Base-by-base conservation (phyloP, 2,113 vertebrate species). In the Corythornis cristatus region DNA sequence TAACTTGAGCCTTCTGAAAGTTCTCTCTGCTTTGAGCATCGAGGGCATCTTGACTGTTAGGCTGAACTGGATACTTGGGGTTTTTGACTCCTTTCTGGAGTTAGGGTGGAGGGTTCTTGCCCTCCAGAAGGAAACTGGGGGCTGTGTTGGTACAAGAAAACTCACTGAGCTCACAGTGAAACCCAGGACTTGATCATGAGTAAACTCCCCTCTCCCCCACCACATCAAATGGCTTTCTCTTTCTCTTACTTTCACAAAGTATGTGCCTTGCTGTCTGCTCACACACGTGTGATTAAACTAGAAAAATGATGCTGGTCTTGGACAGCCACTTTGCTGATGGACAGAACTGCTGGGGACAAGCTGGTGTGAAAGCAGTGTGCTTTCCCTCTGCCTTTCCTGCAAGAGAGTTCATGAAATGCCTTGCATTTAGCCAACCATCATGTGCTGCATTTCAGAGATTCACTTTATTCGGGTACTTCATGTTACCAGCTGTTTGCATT, bases 381-480 rank as follows among this genome's bases (percentile, higher is more conserved):
- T 45, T 72, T 71, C 29, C 42, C 42, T 88, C 20, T 14, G 29
- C 28, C 28, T 46, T 81, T 57, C 17, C 37, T 81, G 43, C 19
- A 25, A 62, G 29, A 4, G 46, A 51, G 56, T 20, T 87, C 60
- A 43, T 62, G 54, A 91, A 90, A 75, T 50, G 23, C 51, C 68
- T 60, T 87, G 62, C 58, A 95, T 57, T 84, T 87, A 85, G 82
- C 72, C 58, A 48, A 12, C 46, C 58, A 33, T 58, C 54, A 31
- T 33, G 33, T 76, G 64, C 88, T 83, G 15, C 40, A 33, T 66
- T 85, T 89, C 72, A 86, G 82, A 89, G n/a, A 42, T 87, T 82
- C 50, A 28, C 45, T 88, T 90, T 65, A 70, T 76, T 89, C 75
- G 50, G 81, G 14, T 84, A 76, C 10, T 84, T 78, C 28, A 1